A percentile compares a stretch with the other conserved stretches of the same genome.
These are phyloP conservation scores for Ammospiza caudacuta DNA, from an alignment of 2,113 vertebrate genomes.

Conservation along the genomic window DNA sequence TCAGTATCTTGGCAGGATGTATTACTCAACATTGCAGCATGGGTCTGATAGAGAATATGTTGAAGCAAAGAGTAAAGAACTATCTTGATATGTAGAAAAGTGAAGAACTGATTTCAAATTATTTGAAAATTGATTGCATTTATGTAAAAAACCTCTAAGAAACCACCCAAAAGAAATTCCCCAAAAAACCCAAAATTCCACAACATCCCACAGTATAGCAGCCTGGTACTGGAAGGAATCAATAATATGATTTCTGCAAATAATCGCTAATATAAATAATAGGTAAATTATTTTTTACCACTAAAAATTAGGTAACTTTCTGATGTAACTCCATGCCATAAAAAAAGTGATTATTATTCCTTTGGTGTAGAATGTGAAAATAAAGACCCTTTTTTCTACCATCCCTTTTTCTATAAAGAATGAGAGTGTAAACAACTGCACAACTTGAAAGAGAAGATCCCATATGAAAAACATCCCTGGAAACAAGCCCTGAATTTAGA, in stretches of 20 bases:
- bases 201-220: not conserved
- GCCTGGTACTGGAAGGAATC: not conserved
- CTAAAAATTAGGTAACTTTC: not conserved
- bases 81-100: not conserved
- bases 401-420: not conserved
- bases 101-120: not conserved
- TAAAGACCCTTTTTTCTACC: not conserved
- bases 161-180: not conserved
- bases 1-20: slow-evolving; percentile 25
- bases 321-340: not conserved
- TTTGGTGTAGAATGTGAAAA: not conserved
- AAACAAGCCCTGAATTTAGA: not conserved
- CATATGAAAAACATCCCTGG: not conserved
- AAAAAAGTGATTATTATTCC: not conserved
- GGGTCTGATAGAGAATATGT: not conserved
- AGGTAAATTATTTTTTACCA: not conserved
- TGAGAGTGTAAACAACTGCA: not conserved
- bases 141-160: not conserved
- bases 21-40: slow-evolving; percentile 1
- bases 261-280: not conserved
- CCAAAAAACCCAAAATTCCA: fast-evolving
- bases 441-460: not conserved
- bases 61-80: not conserved
- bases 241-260: not conserved
- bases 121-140: not conserved